Evolutionary conservation across 2,888 invertebrate species (phyloP).

Genomic region (Melanotus villosus): DNA sequence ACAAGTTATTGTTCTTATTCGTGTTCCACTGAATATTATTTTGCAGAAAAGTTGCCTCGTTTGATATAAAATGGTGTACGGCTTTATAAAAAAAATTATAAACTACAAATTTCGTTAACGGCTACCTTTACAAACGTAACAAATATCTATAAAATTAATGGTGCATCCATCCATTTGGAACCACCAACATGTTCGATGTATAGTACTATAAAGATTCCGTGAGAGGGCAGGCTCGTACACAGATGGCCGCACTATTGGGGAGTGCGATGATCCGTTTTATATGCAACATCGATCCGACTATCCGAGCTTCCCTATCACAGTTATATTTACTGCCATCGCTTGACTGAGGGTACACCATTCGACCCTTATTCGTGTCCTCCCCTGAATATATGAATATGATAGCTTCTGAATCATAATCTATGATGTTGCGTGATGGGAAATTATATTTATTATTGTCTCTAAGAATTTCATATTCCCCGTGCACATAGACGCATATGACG

Average conservation of each 20-base stretch:
- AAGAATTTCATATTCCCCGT: constrained; percentile 39
- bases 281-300: constrained; percentile 60
- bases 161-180: constrained; percentile 29
- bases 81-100: constrained; percentile 1
- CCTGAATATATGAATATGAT: constrained; percentile 61
- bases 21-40: constrained; percentile 31
- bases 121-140: background rate
- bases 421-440: constrained; percentile 62
- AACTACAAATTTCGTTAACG: constrained; percentile 8
- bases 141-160: constrained; percentile 37
- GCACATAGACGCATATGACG: constrained; percentile 34
- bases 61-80: background rate
- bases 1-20: constrained; percentile 39
- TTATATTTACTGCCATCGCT: constrained; percentile 56
- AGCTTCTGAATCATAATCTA: constrained; percentile 63
- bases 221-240: constrained; percentile 41
- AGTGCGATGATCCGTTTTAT: constrained; percentile 61
- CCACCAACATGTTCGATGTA: constrained; percentile 33
- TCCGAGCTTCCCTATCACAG: constrained; percentile 54
- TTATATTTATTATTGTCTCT: constrained; percentile 61
- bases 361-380: constrained; percentile 52
- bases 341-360: constrained; percentile 52
- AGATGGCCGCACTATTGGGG: constrained; percentile 48
- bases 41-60: background rate
- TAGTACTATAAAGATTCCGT: constrained; percentile 39